Evolutionary conservation across 2,888 invertebrate species (phyloP).

Genomic region (Xestia xanthographa): DNA sequence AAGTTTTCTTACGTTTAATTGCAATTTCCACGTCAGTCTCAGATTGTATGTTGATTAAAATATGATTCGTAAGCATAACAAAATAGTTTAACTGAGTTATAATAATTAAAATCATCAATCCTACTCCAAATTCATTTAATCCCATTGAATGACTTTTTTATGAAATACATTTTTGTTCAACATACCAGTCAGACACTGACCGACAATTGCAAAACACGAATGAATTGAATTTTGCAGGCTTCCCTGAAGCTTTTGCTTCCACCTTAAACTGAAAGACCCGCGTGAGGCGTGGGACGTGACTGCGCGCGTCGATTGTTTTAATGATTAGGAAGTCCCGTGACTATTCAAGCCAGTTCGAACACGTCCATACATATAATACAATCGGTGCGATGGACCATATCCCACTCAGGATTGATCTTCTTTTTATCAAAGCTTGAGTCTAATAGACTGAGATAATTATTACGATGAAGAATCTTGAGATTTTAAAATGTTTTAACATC

Average conservation of each 20-base stretch:
- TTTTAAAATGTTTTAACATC: not conserved
- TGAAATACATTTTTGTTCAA: not conserved
- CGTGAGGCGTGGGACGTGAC: not conserved
- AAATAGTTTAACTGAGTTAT: too few relatives aligned
- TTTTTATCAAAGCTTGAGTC: not conserved
- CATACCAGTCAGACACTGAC: not conserved
- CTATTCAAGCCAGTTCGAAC: not conserved
- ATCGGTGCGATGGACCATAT: not conserved
- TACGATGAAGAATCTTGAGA: not conserved
- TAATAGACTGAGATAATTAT: not conserved
- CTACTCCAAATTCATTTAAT: too few relatives aligned
- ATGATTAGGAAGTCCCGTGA: not conserved
- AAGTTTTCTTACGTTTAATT: too few relatives aligned
- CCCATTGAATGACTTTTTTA: too few relatives aligned
- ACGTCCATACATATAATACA: not conserved
- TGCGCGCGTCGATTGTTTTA: constrained; percentile 6
- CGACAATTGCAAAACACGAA: not conserved
- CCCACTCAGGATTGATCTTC: not conserved
- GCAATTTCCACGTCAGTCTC: too few relatives aligned
- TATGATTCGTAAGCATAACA: too few relatives aligned
- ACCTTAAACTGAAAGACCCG: not conserved
- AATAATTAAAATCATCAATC: too few relatives aligned
- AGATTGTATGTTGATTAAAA: too few relatives aligned
- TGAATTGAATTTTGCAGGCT: too few relatives aligned
- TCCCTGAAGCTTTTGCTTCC: too few relatives aligned